These are phyloP conservation scores for Amblyjoppa proteus DNA, from an alignment of 2,888 invertebrate genomes.

Conservation along the genomic window DNA sequence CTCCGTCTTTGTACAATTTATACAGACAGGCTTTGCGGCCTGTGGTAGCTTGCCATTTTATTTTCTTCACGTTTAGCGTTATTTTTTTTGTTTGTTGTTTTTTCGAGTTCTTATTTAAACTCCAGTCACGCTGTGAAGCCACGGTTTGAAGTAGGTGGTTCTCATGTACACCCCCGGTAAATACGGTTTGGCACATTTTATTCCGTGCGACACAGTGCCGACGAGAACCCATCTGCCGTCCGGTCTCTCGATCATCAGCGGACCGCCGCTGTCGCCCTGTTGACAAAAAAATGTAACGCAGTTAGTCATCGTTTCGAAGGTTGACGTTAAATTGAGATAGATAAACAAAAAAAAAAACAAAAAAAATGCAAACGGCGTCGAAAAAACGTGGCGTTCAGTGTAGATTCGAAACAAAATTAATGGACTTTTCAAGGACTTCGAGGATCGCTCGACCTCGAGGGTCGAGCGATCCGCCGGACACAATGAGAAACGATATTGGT, in stretches of 20 bases:
- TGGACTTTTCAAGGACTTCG: too few species aligned
- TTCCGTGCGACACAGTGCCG: constrained; percentile 97
- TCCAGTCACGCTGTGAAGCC: constrained; percentile 95
- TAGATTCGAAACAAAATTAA: too few species aligned
- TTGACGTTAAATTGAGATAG: background rate
- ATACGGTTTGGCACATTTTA: constrained; percentile 96
- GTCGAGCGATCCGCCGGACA: too few species aligned
- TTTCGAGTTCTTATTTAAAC: constrained; percentile 82
- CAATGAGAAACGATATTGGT: background rate
- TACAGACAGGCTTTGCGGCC: constrained; percentile 43
- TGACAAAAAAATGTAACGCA: constrained; percentile 55
- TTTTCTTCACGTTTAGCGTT: constrained; percentile 11
- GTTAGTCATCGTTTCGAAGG: background rate
- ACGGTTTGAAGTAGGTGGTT: constrained; percentile 95
- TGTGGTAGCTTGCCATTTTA: constrained; percentile 7
- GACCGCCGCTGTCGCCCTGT: constrained; percentile 97
- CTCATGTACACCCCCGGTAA: constrained; percentile 97
- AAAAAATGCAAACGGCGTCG: background rate
- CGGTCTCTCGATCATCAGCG: constrained; percentile 92
- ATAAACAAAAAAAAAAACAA: background rate
- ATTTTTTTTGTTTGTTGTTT: constrained; percentile 10
- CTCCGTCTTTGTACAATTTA: constrained; percentile 67
- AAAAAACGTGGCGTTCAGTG: too few species aligned
- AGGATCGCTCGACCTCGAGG: too few species aligned
- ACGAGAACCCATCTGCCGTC: constrained; percentile 95